Evolutionary conservation across 2,113 vertebrate genomes (phyloP), one percentile per base, ranked within the genome.

Genomic region (Phyllostomus hastatus): DNA sequence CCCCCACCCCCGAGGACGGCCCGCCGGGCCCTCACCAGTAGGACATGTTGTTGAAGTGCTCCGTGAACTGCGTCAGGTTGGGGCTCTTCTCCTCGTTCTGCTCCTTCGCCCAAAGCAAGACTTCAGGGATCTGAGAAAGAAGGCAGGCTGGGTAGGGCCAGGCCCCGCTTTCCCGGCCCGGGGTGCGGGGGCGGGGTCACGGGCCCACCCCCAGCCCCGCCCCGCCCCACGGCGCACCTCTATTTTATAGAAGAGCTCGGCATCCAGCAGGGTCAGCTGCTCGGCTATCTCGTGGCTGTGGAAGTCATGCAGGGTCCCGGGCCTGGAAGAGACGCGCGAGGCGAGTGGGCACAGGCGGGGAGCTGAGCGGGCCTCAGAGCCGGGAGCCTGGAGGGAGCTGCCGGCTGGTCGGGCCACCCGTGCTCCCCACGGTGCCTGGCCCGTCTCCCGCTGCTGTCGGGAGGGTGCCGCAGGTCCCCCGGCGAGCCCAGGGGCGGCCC

Each of bases 21-120:
- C 38, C 38, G 38, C 38, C 38, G 38, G 38, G 38, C 38, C 14
- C 10, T 98, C 97, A 99, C 99, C 99, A 99, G 97, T 99, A 99
- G 97, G 99, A 99, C 99, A 99, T 99, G 98, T 99, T 99, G 98
- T 99, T 99, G 99, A 99, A 99, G 99, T 99, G 99, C 99, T 99
- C 99, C 24, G 99, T 99, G 98, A 99, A 99, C 98, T 99, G 99
- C 4, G 99, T 99, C 98, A 99, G 97, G 97, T 99, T 99, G 16
- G 99, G 99, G 98, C 99, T 99, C 97, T 99, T 99, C 98, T 99
- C 99, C 97, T 99, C 99, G 35, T 99, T 99, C 98, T 99, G 99
- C 96, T 99, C 99, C 97, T 99, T 99, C 1, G 99, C 99, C 99
- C 99, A 99, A 70, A 99, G 99, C 96, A 99, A 97, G 91, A 99